Percentiles rank a stretch among this genome's conserved stretches.
Conservation (phyloP, 2,797 vertebrate genomes). For the Phalloptychus januarius region DNA sequence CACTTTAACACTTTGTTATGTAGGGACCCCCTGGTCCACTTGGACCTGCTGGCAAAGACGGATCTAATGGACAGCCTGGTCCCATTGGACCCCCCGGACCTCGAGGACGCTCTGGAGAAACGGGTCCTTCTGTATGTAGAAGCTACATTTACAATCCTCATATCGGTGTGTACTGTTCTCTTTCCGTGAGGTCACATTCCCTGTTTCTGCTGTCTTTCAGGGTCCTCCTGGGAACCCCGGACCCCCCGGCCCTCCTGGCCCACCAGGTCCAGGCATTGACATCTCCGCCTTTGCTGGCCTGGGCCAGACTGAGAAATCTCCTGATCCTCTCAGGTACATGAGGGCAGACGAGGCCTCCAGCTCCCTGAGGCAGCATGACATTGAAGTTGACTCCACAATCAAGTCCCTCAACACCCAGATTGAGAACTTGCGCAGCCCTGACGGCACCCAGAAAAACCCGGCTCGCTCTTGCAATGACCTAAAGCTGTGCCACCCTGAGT, state of each 20-base stretch:
- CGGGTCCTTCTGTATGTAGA: slow-evolving; percentile 88
- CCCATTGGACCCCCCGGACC: slow-evolving; percentile 94
- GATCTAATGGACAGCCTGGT: slow-evolving; percentile 88
- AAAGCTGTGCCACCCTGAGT: slow-evolving; percentile 93
- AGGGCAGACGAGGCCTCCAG: slow-evolving; percentile 90
- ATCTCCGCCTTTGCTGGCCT: slow-evolving; percentile 96
- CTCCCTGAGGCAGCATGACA: slow-evolving; percentile 88
- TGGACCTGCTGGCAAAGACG: slow-evolving; percentile 95
- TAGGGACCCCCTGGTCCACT: slow-evolving; percentile 91
- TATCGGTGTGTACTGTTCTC: background rate
- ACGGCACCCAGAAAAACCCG: slow-evolving; percentile 94
- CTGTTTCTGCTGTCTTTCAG: slow-evolving; percentile 63
- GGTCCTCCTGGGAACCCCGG: slow-evolving; percentile 93
- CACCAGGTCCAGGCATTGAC: slow-evolving; percentile 95
- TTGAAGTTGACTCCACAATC: slow-evolving; percentile 92
- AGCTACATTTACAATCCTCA: background rate
- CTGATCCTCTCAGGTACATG: slow-evolving; percentile 96
- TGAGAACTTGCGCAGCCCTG: slow-evolving; percentile 92
- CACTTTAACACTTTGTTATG: slow-evolving; percentile 30
- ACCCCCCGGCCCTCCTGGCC: slow-evolving; percentile 94
- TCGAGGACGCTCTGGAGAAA: slow-evolving; percentile 93
- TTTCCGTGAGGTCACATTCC: slow-evolving; percentile 2
- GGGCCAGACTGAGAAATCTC: slow-evolving; percentile 89
- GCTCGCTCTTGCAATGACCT: slow-evolving; percentile 94
- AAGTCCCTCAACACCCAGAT: slow-evolving; percentile 97